Evolutionary conservation across 2,113 vertebrate species (phyloP).

Genomic region (Mellivora capensis): DNA sequence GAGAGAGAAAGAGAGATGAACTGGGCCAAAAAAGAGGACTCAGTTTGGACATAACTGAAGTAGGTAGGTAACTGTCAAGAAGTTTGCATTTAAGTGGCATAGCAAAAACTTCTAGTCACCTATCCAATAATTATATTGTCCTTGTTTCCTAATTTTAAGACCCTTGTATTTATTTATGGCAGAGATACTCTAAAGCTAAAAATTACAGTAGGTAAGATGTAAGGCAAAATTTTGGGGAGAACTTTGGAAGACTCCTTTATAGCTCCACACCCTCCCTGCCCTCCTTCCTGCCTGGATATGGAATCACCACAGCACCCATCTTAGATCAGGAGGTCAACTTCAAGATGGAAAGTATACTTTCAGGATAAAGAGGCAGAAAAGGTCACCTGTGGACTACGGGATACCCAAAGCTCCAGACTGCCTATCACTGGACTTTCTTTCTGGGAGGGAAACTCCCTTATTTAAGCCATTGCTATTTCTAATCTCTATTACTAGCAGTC

Average conservation of each 20-base stretch:
- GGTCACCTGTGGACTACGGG: not conserved
- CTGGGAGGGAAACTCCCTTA: not conserved
- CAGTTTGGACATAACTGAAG: not conserved
- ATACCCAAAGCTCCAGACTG: not conserved
- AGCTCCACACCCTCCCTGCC: not conserved
- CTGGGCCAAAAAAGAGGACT: not conserved
- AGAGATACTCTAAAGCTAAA: slow-evolving; percentile 13
- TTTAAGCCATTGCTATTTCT: not conserved
- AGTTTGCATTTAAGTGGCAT: not conserved
- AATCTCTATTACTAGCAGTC: not conserved
- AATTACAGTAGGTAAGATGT: not conserved
- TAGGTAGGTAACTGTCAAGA: not conserved
- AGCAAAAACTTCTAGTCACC: not conserved
- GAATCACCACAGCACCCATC: not conserved
- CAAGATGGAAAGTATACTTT: not conserved
- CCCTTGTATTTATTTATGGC: not conserved
- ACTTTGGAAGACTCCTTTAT: not conserved
- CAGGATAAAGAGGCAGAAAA: not conserved
- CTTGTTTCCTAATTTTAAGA: not conserved
- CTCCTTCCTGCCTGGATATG: not conserved
- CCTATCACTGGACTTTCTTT: not conserved
- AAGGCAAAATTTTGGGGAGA: not conserved
- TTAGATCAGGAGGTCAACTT: not conserved
- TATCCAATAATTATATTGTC: not conserved
- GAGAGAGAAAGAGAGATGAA: not conserved